Evolutionary conservation across 1,140 invertebrate genomes (phyloP).

Genomic region (Augochlora pura): DNA sequence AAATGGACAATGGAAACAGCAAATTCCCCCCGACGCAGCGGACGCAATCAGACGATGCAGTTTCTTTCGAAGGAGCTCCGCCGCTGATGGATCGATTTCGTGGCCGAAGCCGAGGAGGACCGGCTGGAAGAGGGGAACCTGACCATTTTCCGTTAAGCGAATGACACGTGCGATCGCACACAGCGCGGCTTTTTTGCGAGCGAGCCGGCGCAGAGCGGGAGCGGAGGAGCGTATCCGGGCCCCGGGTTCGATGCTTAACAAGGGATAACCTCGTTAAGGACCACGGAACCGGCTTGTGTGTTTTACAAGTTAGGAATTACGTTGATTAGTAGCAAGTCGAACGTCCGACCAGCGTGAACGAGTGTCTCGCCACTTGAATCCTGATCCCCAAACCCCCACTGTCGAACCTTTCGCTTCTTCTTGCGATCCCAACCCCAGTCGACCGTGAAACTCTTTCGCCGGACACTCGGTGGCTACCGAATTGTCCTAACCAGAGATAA

Average conservation of each 20-base stretch:
- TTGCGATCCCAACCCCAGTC: neutral
- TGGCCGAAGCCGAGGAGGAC: conserved; percentile 5
- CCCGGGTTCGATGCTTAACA: conserved; percentile 79
- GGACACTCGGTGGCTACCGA: no score
- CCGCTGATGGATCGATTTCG: neutral
- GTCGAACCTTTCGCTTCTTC: neutral
- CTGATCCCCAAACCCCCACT: conserved; percentile 20
- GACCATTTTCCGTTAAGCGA: conserved; percentile 36
- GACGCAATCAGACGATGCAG: neutral
- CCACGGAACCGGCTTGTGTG: conserved; percentile 76
- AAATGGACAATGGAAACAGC: no score
- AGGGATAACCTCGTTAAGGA: conserved; percentile 79
- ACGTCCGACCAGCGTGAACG: conserved; percentile 51
- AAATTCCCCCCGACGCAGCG: neutral
- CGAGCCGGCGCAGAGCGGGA: conserved; percentile 6
- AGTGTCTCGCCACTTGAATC: conserved; percentile 42
- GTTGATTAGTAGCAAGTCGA: conserved; percentile 77
- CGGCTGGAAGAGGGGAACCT: conserved; percentile 15
- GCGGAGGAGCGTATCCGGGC: conserved; percentile 45
- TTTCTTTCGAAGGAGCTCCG: no score
- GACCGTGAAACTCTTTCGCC: no score
- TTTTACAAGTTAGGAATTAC: conserved; percentile 81
- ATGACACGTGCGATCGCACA: conserved; percentile 32
- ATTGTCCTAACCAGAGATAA: no score
- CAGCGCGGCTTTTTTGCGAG: conserved; percentile 39